Evolutionary conservation across 2,113 vertebrate genomes (phyloP), one percentile per base, ranked within the genome.

Genomic region (Oncorhynchus nerka): DNA sequence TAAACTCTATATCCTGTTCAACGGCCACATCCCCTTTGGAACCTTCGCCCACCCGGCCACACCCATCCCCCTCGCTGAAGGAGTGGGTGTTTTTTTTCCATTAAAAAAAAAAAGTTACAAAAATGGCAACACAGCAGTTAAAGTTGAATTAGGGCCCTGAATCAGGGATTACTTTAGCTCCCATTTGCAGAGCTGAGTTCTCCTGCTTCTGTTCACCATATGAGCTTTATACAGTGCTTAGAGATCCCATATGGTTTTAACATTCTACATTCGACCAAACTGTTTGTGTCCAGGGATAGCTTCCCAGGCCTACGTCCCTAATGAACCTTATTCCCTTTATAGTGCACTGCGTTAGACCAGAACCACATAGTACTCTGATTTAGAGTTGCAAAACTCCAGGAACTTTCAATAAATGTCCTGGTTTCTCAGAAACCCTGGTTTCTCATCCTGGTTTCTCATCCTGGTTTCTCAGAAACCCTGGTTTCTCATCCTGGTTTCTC

Each of bases 211-310:
- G 61, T 67, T 66, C 1, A 34, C 72, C 73, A 78, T 30, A 73
- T 4, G 1, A 32, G 61, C 30, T 39, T 5, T 48, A 34, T 48
- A 15, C 19, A 48, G 57, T 4, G n/a, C 67, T 68, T 74, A 12
- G 75, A 79, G 45, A 34, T 19, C 12, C 68, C 79, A 75, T 78
- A 28, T 85, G 83, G 70, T 75, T 81, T 80, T 11, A 77, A 65
- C 81, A 68, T 59, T 69, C 71, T 30, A 61, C 67, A 28, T 55
- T 26, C 70, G 68, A 67, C 48, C 75, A 39, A 61, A 75, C 71
- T 74, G 78, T 75, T 34, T 66, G 61, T 74, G 71, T 64, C 75
- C 19, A 45, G n/a, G n/a, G 48, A 49, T 26, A 22, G 49, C 59
- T 59, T 76, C 66, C 68, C 65, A 71, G 62, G 39, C 0, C 39